Evolutionary conservation across 2,113 vertebrate species (phyloP), one percentile per base, ranked within the genome.

Genomic region (Arothron firmamentum): DNA sequence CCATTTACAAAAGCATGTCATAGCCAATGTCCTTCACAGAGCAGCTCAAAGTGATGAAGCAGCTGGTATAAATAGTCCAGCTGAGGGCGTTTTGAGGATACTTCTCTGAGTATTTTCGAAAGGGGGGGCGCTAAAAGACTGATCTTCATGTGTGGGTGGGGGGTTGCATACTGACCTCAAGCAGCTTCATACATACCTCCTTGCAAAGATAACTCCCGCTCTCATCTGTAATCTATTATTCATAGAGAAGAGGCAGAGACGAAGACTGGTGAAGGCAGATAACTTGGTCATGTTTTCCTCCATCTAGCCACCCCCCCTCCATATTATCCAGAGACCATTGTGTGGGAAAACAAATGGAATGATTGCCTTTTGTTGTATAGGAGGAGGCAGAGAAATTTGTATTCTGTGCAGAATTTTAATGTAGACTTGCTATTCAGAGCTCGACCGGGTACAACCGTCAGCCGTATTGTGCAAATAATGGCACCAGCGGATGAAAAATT

Each of bases 151-250:
- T 53, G 16, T 63, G 61, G 25, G 25, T 4, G 25, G 25, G 25
- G 25, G 25, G 25, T 61, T 28, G 25, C 3, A 52, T 15, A 53
- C 61, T 81, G 83, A 88, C 88, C 88, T 83, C 68, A 56, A 76
- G 75, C 76, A 60, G 70, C 62, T 73, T 63, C 34, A 67, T 65
- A 70, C 55, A 74, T 49, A 53, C 80, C 72, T 80, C 78, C 71
- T 78, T 74, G 81, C 77, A 49, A 83, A 81, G 70, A 69, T 80
- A 78, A 79, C 69, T 74, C 71, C 62, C 28, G 45, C 76, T 76
- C 85, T 83, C 81, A 79, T 88, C 80, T 88, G 67, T 85, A 85
- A 90, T 90, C 85, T 90, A 89, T 91, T 90, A 90, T 90, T 90
- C 77, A 90, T 77, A 76, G 82, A 42, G 23, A 81, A 72, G 69